Conservation (phyloP, 2,888 invertebrate genomes). For the Kryphioiulus occultus region DNA sequence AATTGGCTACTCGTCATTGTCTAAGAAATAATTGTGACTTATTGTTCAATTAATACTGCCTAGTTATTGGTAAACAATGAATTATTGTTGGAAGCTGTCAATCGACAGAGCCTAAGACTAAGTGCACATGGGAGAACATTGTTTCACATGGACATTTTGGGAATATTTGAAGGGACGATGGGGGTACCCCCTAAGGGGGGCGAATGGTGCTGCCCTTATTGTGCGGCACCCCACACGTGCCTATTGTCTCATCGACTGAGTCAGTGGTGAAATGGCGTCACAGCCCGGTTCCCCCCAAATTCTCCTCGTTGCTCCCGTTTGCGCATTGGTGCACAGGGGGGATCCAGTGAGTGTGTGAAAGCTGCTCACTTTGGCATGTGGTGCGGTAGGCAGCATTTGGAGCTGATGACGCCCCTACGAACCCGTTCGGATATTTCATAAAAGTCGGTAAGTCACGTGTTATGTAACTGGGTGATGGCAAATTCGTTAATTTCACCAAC, state of each 20-base stretch:
- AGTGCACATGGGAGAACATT: no score
- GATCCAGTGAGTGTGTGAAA: neutral
- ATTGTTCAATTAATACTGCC: no score
- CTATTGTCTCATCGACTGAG: neutral
- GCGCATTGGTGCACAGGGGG: neutral
- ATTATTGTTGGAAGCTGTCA: no score
- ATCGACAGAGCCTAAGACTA: no score
- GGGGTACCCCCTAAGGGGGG: neutral
- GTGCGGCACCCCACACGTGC: neutral
- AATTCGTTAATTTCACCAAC: no score
- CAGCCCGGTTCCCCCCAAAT: neutral
- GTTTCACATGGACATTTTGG: no score
- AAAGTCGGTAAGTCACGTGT: neutral
- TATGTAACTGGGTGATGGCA: neutral
- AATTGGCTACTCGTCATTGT: no score
- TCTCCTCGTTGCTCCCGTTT: neutral
- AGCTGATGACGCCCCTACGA: neutral
- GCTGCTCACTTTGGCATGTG: neutral
- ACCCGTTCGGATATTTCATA: neutral
- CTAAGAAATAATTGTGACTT: no score
- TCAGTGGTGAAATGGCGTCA: neutral
- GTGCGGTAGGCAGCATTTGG: neutral
- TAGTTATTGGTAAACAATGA: no score
- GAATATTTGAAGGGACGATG: no score
- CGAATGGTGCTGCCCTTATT: neutral